These are phyloP conservation scores for Meteorus sp. DNA, from an alignment of 1,140 invertebrate genomes.

Conservation along the genomic window DNA sequence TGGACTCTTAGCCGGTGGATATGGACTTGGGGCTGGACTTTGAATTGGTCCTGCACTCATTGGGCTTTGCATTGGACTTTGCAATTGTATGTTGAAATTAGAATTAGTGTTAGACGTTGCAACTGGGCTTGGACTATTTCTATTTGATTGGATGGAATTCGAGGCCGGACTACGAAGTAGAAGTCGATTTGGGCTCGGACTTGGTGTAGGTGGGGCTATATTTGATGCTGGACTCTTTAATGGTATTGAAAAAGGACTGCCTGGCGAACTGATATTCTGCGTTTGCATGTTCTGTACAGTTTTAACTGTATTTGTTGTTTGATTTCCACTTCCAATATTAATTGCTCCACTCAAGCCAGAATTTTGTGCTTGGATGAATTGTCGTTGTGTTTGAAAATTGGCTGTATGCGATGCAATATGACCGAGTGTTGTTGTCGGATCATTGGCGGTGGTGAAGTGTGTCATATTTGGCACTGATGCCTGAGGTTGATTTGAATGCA, in stretches of 20 bases:
- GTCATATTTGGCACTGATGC: constrained; percentile 46
- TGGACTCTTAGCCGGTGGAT: constrained; percentile 56
- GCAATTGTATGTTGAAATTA: constrained; percentile 53
- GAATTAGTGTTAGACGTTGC: constrained; percentile 45
- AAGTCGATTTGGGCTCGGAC: constrained; percentile 55
- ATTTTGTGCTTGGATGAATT: constrained; percentile 46
- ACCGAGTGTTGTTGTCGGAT: constrained; percentile 40
- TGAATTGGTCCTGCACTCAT: constrained; percentile 56
- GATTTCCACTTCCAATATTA: constrained; percentile 36
- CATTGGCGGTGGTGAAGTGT: constrained; percentile 41
- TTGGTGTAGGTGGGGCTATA: constrained; percentile 56
- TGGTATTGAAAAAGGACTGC: constrained; percentile 56
- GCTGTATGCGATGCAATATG: constrained; percentile 40
- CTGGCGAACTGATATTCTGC: constrained; percentile 51
- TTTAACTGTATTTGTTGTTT: constrained; percentile 48
- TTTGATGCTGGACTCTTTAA: constrained; percentile 57
- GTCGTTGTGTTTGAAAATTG: constrained; percentile 43
- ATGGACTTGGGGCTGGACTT: constrained; percentile 55
- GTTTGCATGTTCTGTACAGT: constrained; percentile 53
- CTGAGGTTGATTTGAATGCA: constrained; percentile 52
- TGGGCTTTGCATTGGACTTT: constrained; percentile 58
- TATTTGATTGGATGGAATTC: constrained; percentile 54
- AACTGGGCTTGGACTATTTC: constrained; percentile 56
- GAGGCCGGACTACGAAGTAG: constrained; percentile 54
- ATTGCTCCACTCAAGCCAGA: constrained; percentile 38